Evolutionary conservation across 2,113 vertebrate genomes (phyloP), one percentile per base, ranked within the genome.

Genomic region (Trogon melanurus): DNA sequence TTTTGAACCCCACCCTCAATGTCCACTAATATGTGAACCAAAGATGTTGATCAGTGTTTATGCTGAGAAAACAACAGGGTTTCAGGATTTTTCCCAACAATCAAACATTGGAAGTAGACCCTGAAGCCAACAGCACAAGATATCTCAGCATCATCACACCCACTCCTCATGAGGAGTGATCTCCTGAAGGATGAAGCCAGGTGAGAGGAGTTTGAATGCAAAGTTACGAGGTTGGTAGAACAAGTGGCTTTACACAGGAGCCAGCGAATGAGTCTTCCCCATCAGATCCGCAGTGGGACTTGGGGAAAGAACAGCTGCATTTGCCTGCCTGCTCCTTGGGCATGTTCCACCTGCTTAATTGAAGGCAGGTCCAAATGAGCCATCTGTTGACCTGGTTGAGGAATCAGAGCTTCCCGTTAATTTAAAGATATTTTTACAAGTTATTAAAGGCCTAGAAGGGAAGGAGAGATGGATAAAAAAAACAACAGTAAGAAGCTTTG

Each of bases 251-350:
- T 34, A 23, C 13, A 5, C 14, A 54, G 67, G 78, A 91, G 17
- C 22, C 6, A 1, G 20, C 3, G 17, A 64, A 27, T 41, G 30
- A 66, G 26, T 41, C 73, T 47, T 87, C 85, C 82, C 81, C 69
- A 80, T 90, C 79, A 71, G 82, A 84, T 34, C 73, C 72, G n/a
- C 10, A 16, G 26, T 50, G 83, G 70, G 85, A 93, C 53, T 75
- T 79, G 25, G 76, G 73, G 44, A 91, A 91, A 74, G 86, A 95
- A 51, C 93, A 95, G 73, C 93, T 96, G 93, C 76, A 88, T 88
- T 84, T 66, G 16, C 30, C 91, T 80, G 84, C 36, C 83, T 83
- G 67, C 91, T 82, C 74, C 76, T 54, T 91, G 32, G 86, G 94
- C 66, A 38, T 60, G 79, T 93, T 65, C 83, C 38, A 87, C 88